Conservation (phyloP, 2,113 vertebrate genomes). For the Chamaetylas fuelleborni region DNA sequence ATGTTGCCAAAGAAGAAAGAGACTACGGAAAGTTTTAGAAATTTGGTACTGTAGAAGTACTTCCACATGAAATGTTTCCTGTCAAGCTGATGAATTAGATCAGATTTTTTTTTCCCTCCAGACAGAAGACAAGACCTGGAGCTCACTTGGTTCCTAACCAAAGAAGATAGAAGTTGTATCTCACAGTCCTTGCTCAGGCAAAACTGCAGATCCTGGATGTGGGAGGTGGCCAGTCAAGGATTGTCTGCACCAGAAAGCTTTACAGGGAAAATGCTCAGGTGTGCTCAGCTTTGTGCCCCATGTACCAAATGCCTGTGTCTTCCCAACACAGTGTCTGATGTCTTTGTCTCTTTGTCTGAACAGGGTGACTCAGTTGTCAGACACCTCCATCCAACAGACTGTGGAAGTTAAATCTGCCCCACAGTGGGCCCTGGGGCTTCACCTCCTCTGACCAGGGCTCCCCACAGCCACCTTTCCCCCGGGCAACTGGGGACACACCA, state of each 20-base stretch:
- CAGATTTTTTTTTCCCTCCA: neutral
- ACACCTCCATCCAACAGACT: neutral
- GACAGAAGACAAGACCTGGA: neutral
- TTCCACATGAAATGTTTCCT: neutral
- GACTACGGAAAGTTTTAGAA: neutral
- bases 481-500: neutral
- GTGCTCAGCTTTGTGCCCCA: neutral
- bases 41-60: neutral
- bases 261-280: neutral
- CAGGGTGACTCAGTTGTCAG: neutral
- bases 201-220: neutral
- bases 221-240: neutral
- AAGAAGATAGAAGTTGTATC: neutral
- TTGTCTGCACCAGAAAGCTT: neutral
- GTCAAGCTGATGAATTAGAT: neutral
- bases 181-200: accelerated
- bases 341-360: neutral
- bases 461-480: neutral
- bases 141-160: neutral
- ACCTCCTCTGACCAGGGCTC: accelerated
- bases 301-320: neutral
- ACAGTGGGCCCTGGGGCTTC: accelerated
- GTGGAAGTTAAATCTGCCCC: neutral
- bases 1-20: neutral
- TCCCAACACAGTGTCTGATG: accelerated